Base-by-base conservation (phyloP, 2,888 invertebrate genomes). In the Phlogophora meticulosa region DNA sequence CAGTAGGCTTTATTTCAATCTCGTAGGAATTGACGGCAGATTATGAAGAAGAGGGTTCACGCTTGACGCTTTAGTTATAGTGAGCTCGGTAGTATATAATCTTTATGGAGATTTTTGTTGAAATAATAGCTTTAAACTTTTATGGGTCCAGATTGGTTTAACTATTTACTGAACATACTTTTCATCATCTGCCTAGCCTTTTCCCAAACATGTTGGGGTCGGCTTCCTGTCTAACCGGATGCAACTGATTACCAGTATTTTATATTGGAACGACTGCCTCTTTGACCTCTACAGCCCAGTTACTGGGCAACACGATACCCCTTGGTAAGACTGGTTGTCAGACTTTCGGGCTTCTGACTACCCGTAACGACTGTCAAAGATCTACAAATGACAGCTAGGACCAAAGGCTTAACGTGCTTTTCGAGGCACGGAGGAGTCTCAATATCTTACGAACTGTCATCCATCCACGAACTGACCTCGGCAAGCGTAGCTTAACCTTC, bases 21-120 rank as follows among this genome's bases (percentile, higher is more conserved):
- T 10, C 7, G 5, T 10, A 40, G n/a, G 49, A 10, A 34, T 75
- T 55, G 53, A 43, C 15, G 20, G 20, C 38, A 70, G 20, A 74
- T 51, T 34, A 38, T 15, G 10, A 24, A 15, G 52, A 67, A 1
- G 10, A 38, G n/a, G 24, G 43, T 45, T 53, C 34, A 17, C 36
- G 9, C 52, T 74, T 43, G 20, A 53, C 24, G n/a, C 9, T 53
- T 49, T 65, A 15, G 22, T 48, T 10, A 10, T 15, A 49, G 38
- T 40, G 15, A 15, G 48, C 15, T 10, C 38, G 13, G 13, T 13
- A 17, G 10, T 20, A 32, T 49, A 66, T 10, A 22, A 24, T 43
- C 13, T 32, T 20, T 72, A 49, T 34, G 11, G 55, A 38, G 32
- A 11, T 11, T 71, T 11, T 46, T 24, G n/a, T 22, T 7, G 17